Percentiles rank a stretch among this genome's conserved stretches.
These are phyloP conservation scores for Catocala sponsa DNA, from an alignment of 2,888 invertebrate species.

Conservation along the genomic window DNA sequence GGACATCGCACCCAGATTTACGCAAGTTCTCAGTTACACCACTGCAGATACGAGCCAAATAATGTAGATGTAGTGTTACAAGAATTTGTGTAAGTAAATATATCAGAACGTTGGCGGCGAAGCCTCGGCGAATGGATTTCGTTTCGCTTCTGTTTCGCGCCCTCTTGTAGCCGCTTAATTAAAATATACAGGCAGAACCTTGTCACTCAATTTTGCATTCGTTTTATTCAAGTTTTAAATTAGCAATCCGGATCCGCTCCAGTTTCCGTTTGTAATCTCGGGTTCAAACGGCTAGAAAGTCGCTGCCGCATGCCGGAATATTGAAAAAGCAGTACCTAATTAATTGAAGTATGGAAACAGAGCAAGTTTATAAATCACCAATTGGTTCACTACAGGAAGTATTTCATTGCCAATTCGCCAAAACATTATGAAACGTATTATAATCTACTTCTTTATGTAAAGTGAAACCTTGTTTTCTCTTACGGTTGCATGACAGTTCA, in stretches of 20 bases:
- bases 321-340: too few species aligned
- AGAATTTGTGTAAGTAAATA: neutral
- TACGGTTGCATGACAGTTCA: slow-evolving; percentile 75
- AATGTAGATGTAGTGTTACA: too few species aligned
- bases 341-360: slow-evolving; percentile 3
- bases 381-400: slow-evolving; percentile 32
- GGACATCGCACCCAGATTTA: too few species aligned
- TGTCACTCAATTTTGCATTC: slow-evolving; percentile 1
- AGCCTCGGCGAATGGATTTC: slow-evolving; percentile 14
- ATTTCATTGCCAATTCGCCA: slow-evolving; percentile 32
- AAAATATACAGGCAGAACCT: slow-evolving; percentile 3
- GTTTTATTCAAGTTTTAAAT: neutral
- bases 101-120: neutral
- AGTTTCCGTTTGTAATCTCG: neutral
- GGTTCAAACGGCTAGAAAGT: neutral
- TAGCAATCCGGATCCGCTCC: too few species aligned
- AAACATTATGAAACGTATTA: slow-evolving; percentile 47
- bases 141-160: slow-evolving; percentile 13
- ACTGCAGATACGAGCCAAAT: too few species aligned
- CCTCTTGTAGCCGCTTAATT: slow-evolving; percentile 8
- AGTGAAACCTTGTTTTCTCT: slow-evolving; percentile 81
- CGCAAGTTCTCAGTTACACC: too few species aligned
- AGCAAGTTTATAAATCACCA: slow-evolving; percentile 11
- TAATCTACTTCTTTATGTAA: slow-evolving; percentile 47
- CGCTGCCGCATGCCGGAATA: neutral